Conservation (phyloP, 2,888 invertebrate species). For the Cryptophagus acutangulus region DNA sequence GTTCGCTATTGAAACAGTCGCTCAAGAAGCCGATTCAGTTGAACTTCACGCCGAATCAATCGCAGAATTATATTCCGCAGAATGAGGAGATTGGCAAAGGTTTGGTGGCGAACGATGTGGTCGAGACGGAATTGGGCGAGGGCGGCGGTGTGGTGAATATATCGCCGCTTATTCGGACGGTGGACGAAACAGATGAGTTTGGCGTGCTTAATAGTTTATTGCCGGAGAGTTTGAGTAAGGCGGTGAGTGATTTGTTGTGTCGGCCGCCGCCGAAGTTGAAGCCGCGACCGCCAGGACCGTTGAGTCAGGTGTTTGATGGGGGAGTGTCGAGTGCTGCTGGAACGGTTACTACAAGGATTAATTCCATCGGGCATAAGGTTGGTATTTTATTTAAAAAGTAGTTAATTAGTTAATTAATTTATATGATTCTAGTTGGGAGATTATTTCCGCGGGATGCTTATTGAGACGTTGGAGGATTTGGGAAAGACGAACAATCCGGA, state of each 20-base stretch:
- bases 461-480: conserved; percentile 62
- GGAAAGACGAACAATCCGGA: conserved; percentile 53
- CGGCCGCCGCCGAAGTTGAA: conserved; percentile 45
- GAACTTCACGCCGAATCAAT: conserved; percentile 31
- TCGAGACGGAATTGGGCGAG: conserved; percentile 4
- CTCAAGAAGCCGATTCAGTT: conserved; percentile 1
- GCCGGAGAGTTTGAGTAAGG: conserved; percentile 37
- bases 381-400: neutral
- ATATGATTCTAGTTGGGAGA: conserved; percentile 56
- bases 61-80: conserved; percentile 41
- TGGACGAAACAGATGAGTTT: conserved; percentile 29
- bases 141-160: neutral
- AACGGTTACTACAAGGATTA: conserved; percentile 38
- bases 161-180: neutral
- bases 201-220: conserved; percentile 31
- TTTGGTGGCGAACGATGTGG: conserved; percentile 3
- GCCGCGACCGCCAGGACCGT: conserved; percentile 49
- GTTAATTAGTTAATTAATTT: conserved; percentile 10
- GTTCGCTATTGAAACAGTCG: conserved; percentile 14
- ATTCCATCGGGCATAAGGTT: conserved; percentile 45
- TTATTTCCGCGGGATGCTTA: conserved; percentile 64
- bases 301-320: conserved; percentile 45
- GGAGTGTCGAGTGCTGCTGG: conserved; percentile 42
- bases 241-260: conserved; percentile 37
- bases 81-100: neutral